Evolutionary conservation across 2,797 vertebrate genomes (phyloP).

Genomic region (Pipistrellus kuhlii): DNA sequence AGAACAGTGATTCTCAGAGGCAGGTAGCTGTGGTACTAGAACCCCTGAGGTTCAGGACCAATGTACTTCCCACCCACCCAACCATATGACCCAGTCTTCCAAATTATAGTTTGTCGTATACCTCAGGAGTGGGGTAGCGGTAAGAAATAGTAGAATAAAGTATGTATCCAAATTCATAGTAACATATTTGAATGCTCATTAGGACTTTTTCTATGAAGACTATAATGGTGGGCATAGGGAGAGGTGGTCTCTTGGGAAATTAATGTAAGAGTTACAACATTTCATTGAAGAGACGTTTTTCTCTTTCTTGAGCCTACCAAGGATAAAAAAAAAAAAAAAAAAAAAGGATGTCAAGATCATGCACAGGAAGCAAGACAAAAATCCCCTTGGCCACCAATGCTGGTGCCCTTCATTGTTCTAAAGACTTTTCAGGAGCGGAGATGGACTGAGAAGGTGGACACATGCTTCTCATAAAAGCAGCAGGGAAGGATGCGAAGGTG

Average conservation of each 20-base stretch:
- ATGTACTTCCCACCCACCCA: not conserved
- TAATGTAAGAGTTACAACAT: not conserved
- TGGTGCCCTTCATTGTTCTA: not conserved
- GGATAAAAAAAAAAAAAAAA: not conserved
- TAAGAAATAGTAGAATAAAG: not conserved
- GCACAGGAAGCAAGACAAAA: conserved; percentile 2
- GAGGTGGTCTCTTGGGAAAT: not conserved
- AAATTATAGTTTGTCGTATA: not conserved
- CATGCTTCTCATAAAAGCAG: not conserved
- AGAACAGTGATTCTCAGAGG: not conserved
- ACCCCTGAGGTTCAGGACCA: not conserved
- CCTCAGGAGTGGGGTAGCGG: rapidly evolving
- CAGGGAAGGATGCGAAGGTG: not conserved
- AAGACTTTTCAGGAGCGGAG: not conserved
- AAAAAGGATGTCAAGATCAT: conserved; percentile 1
- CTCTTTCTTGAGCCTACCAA: not conserved
- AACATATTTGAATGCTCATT: not conserved
- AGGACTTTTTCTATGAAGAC: conserved; percentile 28
- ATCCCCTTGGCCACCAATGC: not conserved
- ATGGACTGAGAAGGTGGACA: not conserved
- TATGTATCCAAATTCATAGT: not conserved
- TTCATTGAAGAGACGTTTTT: not conserved
- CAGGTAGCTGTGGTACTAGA: not conserved
- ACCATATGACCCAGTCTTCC: not conserved
- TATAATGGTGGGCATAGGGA: not conserved